These are phyloP conservation scores for Rostratula benghalensis DNA, from an alignment of 2,113 vertebrate species.

Conservation along the genomic window DNA sequence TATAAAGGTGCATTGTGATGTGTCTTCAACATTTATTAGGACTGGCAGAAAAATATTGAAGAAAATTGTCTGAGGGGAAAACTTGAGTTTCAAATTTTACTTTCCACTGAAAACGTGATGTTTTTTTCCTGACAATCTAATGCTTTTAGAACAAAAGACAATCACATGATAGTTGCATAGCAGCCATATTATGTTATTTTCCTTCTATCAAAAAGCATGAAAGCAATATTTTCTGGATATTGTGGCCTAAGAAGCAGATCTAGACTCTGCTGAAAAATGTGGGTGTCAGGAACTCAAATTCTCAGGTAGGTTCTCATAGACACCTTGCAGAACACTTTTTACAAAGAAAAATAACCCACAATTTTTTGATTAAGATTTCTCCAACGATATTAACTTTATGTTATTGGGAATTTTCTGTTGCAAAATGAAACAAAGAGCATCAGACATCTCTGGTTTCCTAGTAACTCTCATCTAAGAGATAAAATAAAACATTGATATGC, in stretches of 20 bases:
- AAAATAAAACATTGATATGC: neutral
- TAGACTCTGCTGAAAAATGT: neutral
- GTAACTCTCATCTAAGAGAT: neutral
- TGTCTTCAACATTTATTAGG: neutral
- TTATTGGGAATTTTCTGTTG: neutral
- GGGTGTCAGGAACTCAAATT: neutral
- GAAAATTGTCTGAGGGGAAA: neutral
- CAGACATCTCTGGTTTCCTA: neutral
- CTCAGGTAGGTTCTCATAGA: neutral
- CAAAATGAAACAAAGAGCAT: accelerated
- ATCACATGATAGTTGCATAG: neutral
- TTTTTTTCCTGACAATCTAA: neutral
- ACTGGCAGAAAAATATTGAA: neutral
- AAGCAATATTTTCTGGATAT: neutral
- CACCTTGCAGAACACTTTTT: neutral
- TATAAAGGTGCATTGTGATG: neutral
- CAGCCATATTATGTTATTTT: neutral
- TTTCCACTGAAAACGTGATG: neutral
- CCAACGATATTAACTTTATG: neutral
- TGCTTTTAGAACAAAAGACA: neutral
- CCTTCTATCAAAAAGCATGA: neutral
- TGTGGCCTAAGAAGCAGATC: neutral
- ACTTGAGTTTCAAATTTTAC: neutral
- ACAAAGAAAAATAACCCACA: no score
- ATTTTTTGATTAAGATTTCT: neutral